Evolutionary conservation across 2,797 vertebrate genomes (phyloP), one percentile per base, ranked within the genome.

Genomic region (Chiloscyllium punctatum): DNA sequence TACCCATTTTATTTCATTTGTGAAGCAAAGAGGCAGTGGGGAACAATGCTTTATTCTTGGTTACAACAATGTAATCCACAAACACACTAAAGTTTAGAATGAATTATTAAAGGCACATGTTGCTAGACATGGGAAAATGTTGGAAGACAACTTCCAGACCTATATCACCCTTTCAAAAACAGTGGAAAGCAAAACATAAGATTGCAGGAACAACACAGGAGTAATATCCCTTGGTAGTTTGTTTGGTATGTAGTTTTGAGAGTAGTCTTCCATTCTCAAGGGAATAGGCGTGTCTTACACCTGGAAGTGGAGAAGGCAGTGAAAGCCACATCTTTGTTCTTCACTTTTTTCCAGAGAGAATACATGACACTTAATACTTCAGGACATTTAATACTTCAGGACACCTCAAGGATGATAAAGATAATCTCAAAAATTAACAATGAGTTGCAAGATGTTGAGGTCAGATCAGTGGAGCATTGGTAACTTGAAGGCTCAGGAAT

Each of bases 291-390:
- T 48, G 42, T 25, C 82, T 7, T 48, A 23, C 21, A 48, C 37
- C 82, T 48, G 82, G 21, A 84, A 84, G 48, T 48, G 21, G 42
- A 84, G 82, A 48, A 48, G 37, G 37, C 79, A 84, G 18, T 84
- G 37, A 84, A 84, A 42, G 21, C 82, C 82, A 84, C 82, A 84
- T 84, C 42, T 84, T 84, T 84, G 37, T 84, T 48, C 42, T 84
- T 82, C 82, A 84, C 82, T 84, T 84, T 82, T 79, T 82, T 82
- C n/a, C n/a, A 18, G n/a, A 82, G n/a, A 82, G n/a, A 84, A 84
- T 48, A 21, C 16, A 84, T 42, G 37, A 84, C 42, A 37, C 37
- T 6, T 84, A 84, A 42, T 48, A 62, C 57, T 11, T 62, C 57
- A 84, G 82, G 82, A 84, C 82, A 84, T 21, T 42, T 48, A 48